Evolutionary conservation across 2,888 invertebrate genomes (phyloP), one percentile per base, ranked within the genome.

Genomic region (Encarsia formosa): DNA sequence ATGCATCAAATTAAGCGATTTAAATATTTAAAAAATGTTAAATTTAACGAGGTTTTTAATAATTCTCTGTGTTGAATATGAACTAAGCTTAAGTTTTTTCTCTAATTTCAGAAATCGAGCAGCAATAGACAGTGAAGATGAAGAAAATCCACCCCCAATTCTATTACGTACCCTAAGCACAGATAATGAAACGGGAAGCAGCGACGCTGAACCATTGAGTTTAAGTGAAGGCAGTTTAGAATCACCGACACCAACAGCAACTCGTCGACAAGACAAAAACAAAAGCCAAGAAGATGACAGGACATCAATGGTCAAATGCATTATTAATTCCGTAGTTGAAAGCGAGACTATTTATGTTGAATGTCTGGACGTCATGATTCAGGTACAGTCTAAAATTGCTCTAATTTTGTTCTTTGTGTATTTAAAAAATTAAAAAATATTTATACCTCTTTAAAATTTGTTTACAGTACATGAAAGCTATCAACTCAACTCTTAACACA

Each of bases 311-410:
- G 88, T 91, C 66, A 86, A 88, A 65, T 88, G 88, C 69, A 91
- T 95, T 67, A 82, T 94, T 56, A 85, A 84, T 62, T 92, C 91
- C 67, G 92, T 95, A 60, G 87, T 94, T 63, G 91, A 92, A 65
- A 93, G 92, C 71, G 95, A 95, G 77, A 85, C 85, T 43, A 85
- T 89, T 60, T 95, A 94, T 71, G 88, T 94, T 38, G 91, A 91
- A 74, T 91, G 91, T 74, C 79, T 95, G 46, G 88, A 88, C 65
- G 89, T 93, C 58, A 86, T 93, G 81, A 80, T 91, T 63, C 89
- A 90, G 82, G 91, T 90, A 76, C 75, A 70, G 59, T 19, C n/a
- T n/a, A n/a, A n/a, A n/a, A n/a, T n/a, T 45, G 45, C 16, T 37
- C 9, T 35, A 23, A 26, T 40, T 26, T 42, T 34, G 2, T 45